phyloP scores from a whole-genome alignment of 2,113 vertebrate species.

The Gymnobelideus leadbeateri region DNA sequence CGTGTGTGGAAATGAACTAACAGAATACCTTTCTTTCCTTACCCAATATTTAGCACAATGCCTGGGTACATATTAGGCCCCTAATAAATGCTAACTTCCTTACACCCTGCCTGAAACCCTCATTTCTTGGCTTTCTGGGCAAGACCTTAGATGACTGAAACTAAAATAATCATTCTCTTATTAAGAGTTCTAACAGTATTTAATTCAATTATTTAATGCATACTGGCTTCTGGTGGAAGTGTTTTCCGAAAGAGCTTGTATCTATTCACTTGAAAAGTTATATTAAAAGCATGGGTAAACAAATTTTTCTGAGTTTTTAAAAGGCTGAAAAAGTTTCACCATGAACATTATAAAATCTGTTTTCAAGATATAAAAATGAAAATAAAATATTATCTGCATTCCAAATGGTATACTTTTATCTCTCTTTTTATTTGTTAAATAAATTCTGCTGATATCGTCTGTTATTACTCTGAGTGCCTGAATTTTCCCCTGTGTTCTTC shows the following conservation, averaged over 20 bases:
- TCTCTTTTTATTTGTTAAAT: neutral
- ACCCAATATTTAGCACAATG: neutral
- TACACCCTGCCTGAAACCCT: neutral
- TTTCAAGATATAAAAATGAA: constrained; percentile 17
- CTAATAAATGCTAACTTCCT: neutral
- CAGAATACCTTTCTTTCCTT: neutral
- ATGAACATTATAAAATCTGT: constrained; percentile 12
- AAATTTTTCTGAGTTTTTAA: constrained; percentile 11
- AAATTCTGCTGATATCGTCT: neutral
- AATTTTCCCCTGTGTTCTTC: neutral
- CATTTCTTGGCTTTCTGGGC: neutral
- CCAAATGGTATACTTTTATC: neutral
- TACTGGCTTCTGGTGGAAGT: constrained; percentile 9
- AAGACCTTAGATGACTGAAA: constrained; percentile 4
- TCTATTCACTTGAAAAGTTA: constrained; percentile 26
- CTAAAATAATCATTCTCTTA: constrained; percentile 16
- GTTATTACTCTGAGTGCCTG: neutral
- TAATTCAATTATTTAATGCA: neutral
- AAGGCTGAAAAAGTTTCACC: constrained; percentile 24
- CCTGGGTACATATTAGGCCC: neutral
- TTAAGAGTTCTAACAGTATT: constrained; percentile 2
- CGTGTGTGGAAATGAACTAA: neutral
- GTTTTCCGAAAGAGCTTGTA: constrained; percentile 25
- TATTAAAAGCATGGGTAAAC: constrained; percentile 45
- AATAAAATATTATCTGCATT: constrained; percentile 37